Evolutionary conservation across 2,888 invertebrate genomes (phyloP).

Genomic region (Plebejus anna): DNA sequence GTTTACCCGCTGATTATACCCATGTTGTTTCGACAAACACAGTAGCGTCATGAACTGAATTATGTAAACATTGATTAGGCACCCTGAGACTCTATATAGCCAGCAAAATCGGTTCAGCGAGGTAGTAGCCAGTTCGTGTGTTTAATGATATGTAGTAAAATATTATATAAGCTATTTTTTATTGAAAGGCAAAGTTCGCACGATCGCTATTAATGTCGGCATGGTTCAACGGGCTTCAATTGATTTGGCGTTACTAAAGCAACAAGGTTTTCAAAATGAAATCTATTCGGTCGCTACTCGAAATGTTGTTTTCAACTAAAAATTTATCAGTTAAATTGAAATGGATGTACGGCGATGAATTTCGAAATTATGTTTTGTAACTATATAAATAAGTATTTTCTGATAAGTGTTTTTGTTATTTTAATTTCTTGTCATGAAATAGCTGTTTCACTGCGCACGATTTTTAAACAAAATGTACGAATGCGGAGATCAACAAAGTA

Average conservation of each 20-base stretch:
- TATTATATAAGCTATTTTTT: conserved; percentile 8
- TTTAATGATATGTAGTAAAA: not conserved
- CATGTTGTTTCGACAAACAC: not conserved
- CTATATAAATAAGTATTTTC: not conserved
- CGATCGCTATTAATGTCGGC: conserved; percentile 20
- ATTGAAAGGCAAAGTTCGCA: conserved; percentile 19
- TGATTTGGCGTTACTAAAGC: conserved; percentile 26
- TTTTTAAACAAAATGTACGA: too few species aligned
- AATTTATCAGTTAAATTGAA: conserved; percentile 21
- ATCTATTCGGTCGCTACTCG: conserved; percentile 2
- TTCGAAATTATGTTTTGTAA: not conserved
- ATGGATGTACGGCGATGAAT: not conserved
- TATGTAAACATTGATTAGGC: not conserved
- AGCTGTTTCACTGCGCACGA: too few species aligned
- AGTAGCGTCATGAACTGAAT: conserved; percentile 2
- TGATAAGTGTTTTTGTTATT: not conserved
- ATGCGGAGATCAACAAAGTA: too few species aligned
- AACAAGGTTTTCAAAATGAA: conserved; percentile 20
- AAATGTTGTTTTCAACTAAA: conserved; percentile 21
- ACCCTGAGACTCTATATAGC: not conserved
- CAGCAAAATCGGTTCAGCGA: too few species aligned
- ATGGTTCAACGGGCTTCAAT: conserved; percentile 21
- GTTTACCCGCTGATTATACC: not conserved
- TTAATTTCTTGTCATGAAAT: not conserved
- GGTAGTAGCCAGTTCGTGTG: too few species aligned